Percentiles rank a stretch among this genome's conserved stretches.
Evolutionary conservation across 2,888 invertebrate species (phyloP).

Genomic region (Phaedon cochleariae): DNA sequence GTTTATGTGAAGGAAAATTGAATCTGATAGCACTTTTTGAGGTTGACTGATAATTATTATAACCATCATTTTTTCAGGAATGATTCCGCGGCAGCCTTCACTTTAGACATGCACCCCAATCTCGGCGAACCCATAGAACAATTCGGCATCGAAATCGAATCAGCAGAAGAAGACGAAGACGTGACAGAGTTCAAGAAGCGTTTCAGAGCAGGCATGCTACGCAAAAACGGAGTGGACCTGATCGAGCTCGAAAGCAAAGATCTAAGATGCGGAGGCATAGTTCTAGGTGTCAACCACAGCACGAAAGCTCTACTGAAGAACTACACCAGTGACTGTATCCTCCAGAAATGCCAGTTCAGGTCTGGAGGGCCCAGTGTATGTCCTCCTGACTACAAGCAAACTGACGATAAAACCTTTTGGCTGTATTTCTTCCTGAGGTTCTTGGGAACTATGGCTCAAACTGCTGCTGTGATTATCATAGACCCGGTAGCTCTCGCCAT

Average conservation of each 20-base stretch:
- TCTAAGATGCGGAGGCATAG: conserved; percentile 78
- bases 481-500: conserved; percentile 88
- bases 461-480: conserved; percentile 87
- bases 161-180: conserved; percentile 76
- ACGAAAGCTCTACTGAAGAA: conserved; percentile 68
- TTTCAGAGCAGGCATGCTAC: conserved; percentile 72
- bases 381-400: conserved; percentile 81
- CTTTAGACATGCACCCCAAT: conserved; percentile 75
- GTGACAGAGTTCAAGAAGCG: conserved; percentile 78
- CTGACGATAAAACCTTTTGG: conserved; percentile 82
- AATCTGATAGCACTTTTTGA: too few species aligned
- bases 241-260: conserved; percentile 79
- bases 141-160: conserved; percentile 78
- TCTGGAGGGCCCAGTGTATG: conserved; percentile 80
- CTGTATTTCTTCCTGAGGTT: conserved; percentile 83
- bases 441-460: conserved; percentile 81
- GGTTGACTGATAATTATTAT: too few species aligned
- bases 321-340: conserved; percentile 75
- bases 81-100: conserved; percentile 49
- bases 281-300: conserved; percentile 73
- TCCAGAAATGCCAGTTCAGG: conserved; percentile 79
- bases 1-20: too few species aligned
- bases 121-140: conserved; percentile 79
- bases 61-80: conserved; percentile 43
- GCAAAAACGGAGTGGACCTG: conserved; percentile 75